Evolutionary conservation across 1,140 invertebrate genomes (phyloP), one percentile per base, ranked within the genome.

Genomic region (Hydropsyche tenuis): DNA sequence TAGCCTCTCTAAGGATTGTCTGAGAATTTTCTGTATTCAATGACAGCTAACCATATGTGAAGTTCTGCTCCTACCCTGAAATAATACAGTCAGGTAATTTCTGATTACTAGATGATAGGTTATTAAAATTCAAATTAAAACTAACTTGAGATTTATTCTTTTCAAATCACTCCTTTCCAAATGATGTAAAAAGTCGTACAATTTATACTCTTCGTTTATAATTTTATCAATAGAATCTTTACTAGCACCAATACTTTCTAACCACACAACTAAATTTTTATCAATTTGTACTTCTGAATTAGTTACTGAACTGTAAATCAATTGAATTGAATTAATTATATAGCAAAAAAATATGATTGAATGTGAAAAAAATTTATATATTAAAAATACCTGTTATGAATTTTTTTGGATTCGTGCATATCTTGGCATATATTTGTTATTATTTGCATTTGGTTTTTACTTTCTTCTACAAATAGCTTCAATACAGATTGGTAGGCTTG

Each of bases 401-500:
- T n/a, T 60, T 25, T 20, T 14, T 25, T 60, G n/a, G 12, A 12
- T 25, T 20, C 18, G 12, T 60, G 56, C 75, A 81, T 69, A 77
- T 83, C 30, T 81, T 82, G 18, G 46, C 73, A 77, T 18, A 76
- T 20, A 11, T 74, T 70, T 65, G 74, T 85, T 27, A 90, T 78
- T 9, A 82, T 72, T 48, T 82, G 81, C 25, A 88, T 82, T 73
- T 90, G 86, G 11, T 82, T 75, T 79, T 87, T 89, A 79, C 92
- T 91, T 70, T 95, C 91, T 53, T 93, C 89, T 0, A 96, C 78
- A 75, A 88, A 87, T 73, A 89, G 86, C 75, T 89, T 89, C 22
- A 96, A 81, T n/a, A 94, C 80, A 4, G 82, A 82, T 73, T 94
- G 90, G 81, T 93, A 92, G 5, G 88, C 84, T 80, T 90, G 90